Conservation (phyloP, 2,113 vertebrate genomes). For the Oceanodroma tethys region DNA sequence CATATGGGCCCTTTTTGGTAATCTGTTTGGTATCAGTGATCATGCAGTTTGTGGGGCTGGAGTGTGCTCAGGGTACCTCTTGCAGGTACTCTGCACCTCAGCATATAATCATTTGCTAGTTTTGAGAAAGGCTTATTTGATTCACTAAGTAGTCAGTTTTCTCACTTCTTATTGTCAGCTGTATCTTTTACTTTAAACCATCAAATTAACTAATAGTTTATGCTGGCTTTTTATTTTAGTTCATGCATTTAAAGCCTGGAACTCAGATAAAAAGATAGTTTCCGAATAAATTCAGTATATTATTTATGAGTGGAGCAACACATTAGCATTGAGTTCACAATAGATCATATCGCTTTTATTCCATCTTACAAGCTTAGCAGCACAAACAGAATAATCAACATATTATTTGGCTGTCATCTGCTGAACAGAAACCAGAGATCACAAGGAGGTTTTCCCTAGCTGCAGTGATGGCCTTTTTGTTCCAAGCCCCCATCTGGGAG, state of each 20-base stretch:
- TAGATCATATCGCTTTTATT: constrained; percentile 82
- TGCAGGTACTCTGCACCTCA: background rate
- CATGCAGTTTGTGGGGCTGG: background rate
- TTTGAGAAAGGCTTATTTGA: constrained; percentile 32
- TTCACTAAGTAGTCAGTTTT: constrained; percentile 40
- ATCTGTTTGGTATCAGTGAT: background rate
- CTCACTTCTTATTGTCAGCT: constrained; percentile 65
- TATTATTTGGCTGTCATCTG: constrained; percentile 94
- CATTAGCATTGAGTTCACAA: constrained; percentile 80
- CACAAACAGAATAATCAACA: constrained; percentile 92
- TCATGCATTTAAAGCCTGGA: constrained; percentile 74
- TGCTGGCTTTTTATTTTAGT: constrained; percentile 72
- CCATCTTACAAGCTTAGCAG: constrained; percentile 84
- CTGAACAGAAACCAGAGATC: constrained; percentile 92
- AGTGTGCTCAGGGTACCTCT: accelerated
- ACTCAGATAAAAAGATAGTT: constrained; percentile 72
- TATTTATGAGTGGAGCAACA: constrained; percentile 78
- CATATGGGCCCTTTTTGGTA: background rate
- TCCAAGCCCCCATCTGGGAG: constrained; percentile 95
- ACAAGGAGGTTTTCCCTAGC: constrained; percentile 87
- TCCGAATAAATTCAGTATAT: constrained; percentile 71
- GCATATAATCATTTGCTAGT: background rate
- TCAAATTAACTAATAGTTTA: constrained; percentile 71
- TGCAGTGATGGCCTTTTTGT: constrained; percentile 84
- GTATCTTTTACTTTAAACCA: constrained; percentile 67